Conservation (phyloP, 2,113 vertebrate species). For the Strix aluco region DNA sequence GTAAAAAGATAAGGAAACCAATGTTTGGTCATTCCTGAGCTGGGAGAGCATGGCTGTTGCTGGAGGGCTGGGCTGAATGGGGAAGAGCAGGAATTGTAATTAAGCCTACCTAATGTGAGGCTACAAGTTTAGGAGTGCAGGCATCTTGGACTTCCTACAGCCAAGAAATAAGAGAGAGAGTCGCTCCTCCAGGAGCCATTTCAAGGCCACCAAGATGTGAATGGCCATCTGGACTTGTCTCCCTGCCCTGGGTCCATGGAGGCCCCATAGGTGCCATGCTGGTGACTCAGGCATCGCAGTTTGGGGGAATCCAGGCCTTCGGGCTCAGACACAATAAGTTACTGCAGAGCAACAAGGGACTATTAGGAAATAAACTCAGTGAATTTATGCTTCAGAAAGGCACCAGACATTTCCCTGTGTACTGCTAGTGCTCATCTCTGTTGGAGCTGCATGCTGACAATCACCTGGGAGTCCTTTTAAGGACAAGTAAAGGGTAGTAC, state of each 20-base stretch:
- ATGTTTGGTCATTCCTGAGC: not conserved
- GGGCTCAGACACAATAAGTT: not conserved
- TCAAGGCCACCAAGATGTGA: not conserved
- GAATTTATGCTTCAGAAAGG: not conserved
- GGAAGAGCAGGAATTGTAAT: not conserved
- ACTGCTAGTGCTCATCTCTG: not conserved
- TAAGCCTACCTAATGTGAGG: not conserved
- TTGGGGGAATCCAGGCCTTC: not conserved
- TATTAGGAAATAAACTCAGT: not conserved
- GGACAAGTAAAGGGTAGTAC: not conserved
- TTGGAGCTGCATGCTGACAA: not conserved
- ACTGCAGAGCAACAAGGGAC: not conserved
- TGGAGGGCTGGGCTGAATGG: not conserved
- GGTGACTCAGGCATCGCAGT: fast-evolving
- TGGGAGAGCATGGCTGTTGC: not conserved
- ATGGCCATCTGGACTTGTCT: not conserved
- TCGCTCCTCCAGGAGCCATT: not conserved
- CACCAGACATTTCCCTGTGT: not conserved
- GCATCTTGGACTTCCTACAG: not conserved
- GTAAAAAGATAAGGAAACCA: not conserved
- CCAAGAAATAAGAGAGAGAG: not conserved
- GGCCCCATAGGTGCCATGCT: fast-evolving
- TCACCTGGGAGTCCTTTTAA: not conserved
- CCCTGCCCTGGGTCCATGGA: not conserved
- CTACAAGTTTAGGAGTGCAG: not conserved